Evolutionary conservation across 1,140 invertebrate species (phyloP).

Genomic region (Ephestia elutella): DNA sequence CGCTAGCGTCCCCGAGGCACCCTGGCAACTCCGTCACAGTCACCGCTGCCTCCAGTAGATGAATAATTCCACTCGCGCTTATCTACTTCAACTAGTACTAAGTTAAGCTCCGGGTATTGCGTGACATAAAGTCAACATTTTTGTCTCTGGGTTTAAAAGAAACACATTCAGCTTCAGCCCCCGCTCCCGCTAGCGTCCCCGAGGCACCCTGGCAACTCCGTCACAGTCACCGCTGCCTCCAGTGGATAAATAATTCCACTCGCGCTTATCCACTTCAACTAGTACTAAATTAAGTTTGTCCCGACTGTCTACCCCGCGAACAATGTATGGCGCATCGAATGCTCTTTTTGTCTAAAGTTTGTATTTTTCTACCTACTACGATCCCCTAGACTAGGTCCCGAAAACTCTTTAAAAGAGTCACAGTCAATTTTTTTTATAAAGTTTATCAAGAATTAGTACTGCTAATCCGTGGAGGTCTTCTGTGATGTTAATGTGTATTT

Average conservation of each 20-base stretch:
- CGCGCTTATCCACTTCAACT: slow-evolving; percentile 39
- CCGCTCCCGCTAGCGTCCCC: slow-evolving; percentile 2
- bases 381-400: not conserved
- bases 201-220: slow-evolving; percentile 17
- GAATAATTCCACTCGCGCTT: slow-evolving; percentile 44
- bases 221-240: slow-evolving; percentile 24
- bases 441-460: no score
- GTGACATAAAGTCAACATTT: no score
- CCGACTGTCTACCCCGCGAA: slow-evolving; percentile 27
- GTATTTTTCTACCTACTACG: not conserved
- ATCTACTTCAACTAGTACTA: slow-evolving; percentile 38
- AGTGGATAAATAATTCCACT: slow-evolving; percentile 43
- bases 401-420: no score
- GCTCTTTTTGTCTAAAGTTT: slow-evolving; percentile 12
- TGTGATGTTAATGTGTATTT: no score
- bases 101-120: slow-evolving; percentile 25
- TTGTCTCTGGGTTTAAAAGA: not conserved
- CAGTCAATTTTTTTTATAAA: no score
- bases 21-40: slow-evolving; percentile 26
- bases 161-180: not conserved
- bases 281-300: slow-evolving; percentile 41
- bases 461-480: no score
- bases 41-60: slow-evolving; percentile 25
- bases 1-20: no score
- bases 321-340: slow-evolving; percentile 15